Evolutionary conservation across 1,140 invertebrate genomes (phyloP), one percentile per base, ranked within the genome.

Genomic region (Tetragnatha versicolor): DNA sequence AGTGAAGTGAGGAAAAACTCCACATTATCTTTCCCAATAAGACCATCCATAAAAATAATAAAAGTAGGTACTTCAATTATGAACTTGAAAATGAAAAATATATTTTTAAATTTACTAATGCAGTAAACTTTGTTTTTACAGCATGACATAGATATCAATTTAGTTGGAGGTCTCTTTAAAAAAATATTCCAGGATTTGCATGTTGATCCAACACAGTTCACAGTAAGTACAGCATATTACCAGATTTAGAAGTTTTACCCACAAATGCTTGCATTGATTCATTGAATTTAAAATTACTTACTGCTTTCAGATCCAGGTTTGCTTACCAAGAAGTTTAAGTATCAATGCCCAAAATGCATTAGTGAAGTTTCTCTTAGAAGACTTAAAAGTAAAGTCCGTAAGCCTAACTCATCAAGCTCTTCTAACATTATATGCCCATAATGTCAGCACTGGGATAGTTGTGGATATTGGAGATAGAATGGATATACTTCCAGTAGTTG

Each of bases 401-500:
- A 89, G 87, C 82, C 88, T 91, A 82, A 88, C 89, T n/a, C 85
- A 88, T 78, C 90, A 91, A 83, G 86, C 89, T 61, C 85, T 89
- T 20, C 83, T 90, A 51, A 86, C 89, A 33, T 85, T 91, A 2
- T 90, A 90, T 83, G 88, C 90, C 3, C 90, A 91, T 83, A 89
- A 89, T 58, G 86, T 89, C 2, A 89, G 88, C 4, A 89, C 89
- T 20, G 90, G 90, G 37, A 88, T 91, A 68, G 87, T 91, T 37
- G 89, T 90, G 3, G 90, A 91, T 83, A 86, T 91, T 79, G 90
- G 90, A 20, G 89, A 91, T 72, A 83, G 89, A 69, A 86, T 90
- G 80, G 89, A 91, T 80, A 88, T 91, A 69, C 83, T 90, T 53
- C 89, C 90, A 27, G 87, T 91, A n/a, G 89, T 87, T 84, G 89